phyloP scores from a whole-genome alignment of 2,113 vertebrate species.

The Zapus hudsonius region DNA sequence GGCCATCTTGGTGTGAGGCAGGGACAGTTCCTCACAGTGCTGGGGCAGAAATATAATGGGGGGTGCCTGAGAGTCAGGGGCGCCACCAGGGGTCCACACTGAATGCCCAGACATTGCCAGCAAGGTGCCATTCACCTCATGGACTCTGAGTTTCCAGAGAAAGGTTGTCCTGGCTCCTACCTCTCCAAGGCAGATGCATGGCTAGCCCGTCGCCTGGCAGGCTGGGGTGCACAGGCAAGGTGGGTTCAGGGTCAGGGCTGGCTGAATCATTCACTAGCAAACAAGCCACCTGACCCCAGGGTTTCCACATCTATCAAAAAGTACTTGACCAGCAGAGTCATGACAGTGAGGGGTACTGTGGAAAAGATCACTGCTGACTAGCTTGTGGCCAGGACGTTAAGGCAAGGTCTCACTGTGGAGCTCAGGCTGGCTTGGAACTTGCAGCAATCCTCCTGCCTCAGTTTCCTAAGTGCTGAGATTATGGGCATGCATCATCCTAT shows the following conservation, averaged over 20 bases:
- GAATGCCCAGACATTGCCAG: too few species aligned
- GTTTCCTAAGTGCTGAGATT: too few species aligned
- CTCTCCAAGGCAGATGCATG: not conserved
- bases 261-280: not conserved
- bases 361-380: too few species aligned
- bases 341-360: too few species aligned
- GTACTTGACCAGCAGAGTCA: too few species aligned
- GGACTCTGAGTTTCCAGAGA: not conserved
- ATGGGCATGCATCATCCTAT: too few species aligned
- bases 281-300: not conserved
- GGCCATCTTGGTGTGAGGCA: fast-evolving
- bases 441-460: too few species aligned
- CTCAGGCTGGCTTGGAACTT: too few species aligned
- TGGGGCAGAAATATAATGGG: not conserved
- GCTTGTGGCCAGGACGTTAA: too few species aligned
- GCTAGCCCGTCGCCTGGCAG: not conserved
- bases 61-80: not conserved
- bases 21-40: not conserved
- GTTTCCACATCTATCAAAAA: too few species aligned
- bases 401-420: too few species aligned
- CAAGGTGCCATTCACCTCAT: fast-evolving
- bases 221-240: not conserved
- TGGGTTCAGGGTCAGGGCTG: not conserved
- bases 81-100: not conserved
- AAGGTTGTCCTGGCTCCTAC: not conserved